Evolutionary conservation across 2,888 invertebrate genomes (phyloP), one percentile per base, ranked within the genome.

Genomic region (Tetranychus truncatus): DNA sequence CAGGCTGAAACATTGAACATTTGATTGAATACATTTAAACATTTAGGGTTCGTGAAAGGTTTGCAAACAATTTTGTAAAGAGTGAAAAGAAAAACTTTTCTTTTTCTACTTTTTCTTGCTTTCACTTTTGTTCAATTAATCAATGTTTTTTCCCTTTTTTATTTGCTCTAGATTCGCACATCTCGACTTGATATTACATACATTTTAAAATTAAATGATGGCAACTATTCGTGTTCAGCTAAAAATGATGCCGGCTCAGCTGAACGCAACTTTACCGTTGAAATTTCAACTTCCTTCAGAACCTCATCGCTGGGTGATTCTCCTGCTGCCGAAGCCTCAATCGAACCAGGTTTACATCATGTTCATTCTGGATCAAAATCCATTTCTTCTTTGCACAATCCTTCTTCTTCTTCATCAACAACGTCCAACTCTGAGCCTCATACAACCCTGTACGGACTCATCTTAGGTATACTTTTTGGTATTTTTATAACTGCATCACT

Each of bases 391-490:
- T 45, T 72, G 11, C 15, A 72, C 72, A 11, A 45, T 45, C 20
- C 24, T 15, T 18, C 20, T 6, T 45, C 20, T 9, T 24, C 46
- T 21, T 45, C n/a, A 6, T 72, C 72, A 9, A 15, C n/a, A 20
- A 45, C 44, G 20, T 45, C 45, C 72, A 72, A 69, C 34, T 20
- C 44, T 7, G 74, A 11, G 66, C 45, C 76, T 7, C 65, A 74
- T n/a, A 45, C 66, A 45, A 67, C 73, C 15, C 44, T 76, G n/a
- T 34, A 66, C 15, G 76, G 76, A 20, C 45, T 76, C 18, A 66
- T 76, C 2, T 66, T 74, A 45, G 76, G 76, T 20, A 76, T 76
- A 24, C 72, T 76, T 44, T 74, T 76, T 46, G 76, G 76, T 7
- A 45, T 76, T n/a, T 72, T 76, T 34, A 66, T 76, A 66, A 73